Percentiles rank a stretch among this genome's conserved stretches.
Conservation (phyloP, 2,888 invertebrate species). For the Eilema sororculum region DNA sequence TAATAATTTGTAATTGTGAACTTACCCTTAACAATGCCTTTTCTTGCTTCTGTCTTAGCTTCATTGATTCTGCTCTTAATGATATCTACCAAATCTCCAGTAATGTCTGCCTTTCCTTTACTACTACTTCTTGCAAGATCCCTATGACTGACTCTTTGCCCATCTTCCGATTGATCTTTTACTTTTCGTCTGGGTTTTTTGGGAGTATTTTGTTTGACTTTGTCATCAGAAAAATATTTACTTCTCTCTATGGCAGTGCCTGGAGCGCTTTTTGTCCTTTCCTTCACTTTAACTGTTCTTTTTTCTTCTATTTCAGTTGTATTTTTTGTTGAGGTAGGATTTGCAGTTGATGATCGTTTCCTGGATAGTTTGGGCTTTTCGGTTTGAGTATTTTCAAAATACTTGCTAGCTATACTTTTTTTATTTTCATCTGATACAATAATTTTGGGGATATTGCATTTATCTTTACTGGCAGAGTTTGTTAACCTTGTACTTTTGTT, state of each 20-base stretch:
- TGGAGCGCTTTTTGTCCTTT: conserved; percentile 73
- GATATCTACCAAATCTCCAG: conserved; percentile 82
- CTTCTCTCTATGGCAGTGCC: conserved; percentile 62
- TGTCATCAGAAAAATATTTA: conserved; percentile 67
- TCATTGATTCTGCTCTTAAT: conserved; percentile 82
- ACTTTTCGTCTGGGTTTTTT: conserved; percentile 54
- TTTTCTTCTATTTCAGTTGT: conserved; percentile 30
- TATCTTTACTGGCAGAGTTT: conserved; percentile 22
- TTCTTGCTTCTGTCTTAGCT: conserved; percentile 74
- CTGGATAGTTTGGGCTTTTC: conserved; percentile 40
- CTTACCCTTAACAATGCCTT: conserved; percentile 71
- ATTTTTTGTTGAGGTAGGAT: conserved; percentile 33
- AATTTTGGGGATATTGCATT: conserved; percentile 60
- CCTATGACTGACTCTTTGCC: conserved; percentile 75
- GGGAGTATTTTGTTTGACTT: conserved; percentile 46
- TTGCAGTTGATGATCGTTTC: conserved; percentile 58
- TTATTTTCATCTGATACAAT: conserved; percentile 59
- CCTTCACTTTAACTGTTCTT: conserved; percentile 44
- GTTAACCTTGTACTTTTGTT: conserved; percentile 34
- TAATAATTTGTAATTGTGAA: neutral
- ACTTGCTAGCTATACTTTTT: conserved; percentile 64
- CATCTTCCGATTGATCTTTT: conserved; percentile 50
- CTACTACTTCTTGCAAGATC: conserved; percentile 64
- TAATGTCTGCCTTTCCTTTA: conserved; percentile 74
- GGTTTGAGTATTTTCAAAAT: conserved; percentile 58